Conservation (phyloP, 2,113 vertebrate species). For the Hemibagrus wyckioides region DNA sequence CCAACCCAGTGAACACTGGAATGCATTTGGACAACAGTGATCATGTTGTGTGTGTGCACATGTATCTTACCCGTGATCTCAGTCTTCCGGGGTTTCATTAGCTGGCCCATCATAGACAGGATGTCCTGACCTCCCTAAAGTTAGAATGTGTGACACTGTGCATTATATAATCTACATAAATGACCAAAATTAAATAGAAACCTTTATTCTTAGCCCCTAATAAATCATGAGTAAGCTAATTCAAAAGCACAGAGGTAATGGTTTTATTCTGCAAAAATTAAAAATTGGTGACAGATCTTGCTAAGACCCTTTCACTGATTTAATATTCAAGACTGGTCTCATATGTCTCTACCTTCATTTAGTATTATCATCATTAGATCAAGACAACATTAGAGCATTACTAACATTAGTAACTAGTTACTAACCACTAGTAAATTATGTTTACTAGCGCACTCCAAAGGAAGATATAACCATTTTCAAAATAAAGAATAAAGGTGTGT, state of each 20-base stretch:
- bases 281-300: not conserved
- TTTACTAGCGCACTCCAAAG: not conserved
- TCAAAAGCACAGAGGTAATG: not conserved
- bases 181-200: not conserved
- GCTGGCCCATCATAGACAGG: constrained; percentile 98
- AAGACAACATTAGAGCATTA: not conserved
- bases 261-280: not conserved
- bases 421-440: not conserved
- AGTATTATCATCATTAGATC: not conserved
- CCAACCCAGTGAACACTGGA: not conserved
- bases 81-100: constrained; percentile 99
- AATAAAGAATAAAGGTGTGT: not conserved
- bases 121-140: constrained; percentile 95
- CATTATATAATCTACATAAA: not conserved
- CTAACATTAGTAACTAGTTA: not conserved
- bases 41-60: not conserved
- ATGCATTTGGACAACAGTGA: not conserved
- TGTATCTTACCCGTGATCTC: constrained; percentile 88
- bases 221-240: not conserved
- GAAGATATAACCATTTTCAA: not conserved
- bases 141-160: not conserved
- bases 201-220: not conserved
- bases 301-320: not conserved
- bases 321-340: not conserved
- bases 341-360: not conserved